phyloP scores from a whole-genome alignment of 2,113 vertebrate genomes.

The Ochotona curzoniae region DNA sequence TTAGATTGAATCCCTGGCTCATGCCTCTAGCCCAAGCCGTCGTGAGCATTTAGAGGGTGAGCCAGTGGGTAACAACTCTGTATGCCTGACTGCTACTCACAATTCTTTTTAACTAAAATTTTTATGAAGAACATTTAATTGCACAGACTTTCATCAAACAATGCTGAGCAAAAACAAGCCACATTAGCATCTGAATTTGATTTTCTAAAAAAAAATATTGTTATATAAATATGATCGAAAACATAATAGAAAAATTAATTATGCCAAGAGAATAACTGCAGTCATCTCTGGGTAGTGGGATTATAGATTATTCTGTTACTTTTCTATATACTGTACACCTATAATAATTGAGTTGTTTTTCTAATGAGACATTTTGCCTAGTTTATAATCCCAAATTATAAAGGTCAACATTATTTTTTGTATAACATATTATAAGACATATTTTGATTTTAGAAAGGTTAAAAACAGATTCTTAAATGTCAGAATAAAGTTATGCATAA shows the following conservation, averaged over 20 bases:
- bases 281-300: background rate
- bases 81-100: no score
- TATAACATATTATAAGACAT: background rate
- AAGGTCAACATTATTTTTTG: background rate
- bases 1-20: no score
- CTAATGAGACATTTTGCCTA: background rate
- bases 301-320: constrained; percentile 21
- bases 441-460: no score
- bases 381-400: background rate
- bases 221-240: background rate
- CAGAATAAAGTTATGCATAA: no score
- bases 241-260: background rate
- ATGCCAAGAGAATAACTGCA: background rate
- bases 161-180: background rate
- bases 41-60: no score
- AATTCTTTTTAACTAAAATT: no score
- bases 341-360: constrained; percentile 16
- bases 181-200: background rate
- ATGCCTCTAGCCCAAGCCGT: no score
- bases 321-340: constrained; percentile 29
- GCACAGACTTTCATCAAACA: background rate
- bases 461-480: no score
- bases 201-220: background rate
- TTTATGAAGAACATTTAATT: background rate
- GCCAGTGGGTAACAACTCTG: no score